Percentiles rank a stretch among this genome's conserved stretches.
phyloP scores from a whole-genome alignment of 2,888 invertebrate species.

The Chymomyza procnemis region DNA sequence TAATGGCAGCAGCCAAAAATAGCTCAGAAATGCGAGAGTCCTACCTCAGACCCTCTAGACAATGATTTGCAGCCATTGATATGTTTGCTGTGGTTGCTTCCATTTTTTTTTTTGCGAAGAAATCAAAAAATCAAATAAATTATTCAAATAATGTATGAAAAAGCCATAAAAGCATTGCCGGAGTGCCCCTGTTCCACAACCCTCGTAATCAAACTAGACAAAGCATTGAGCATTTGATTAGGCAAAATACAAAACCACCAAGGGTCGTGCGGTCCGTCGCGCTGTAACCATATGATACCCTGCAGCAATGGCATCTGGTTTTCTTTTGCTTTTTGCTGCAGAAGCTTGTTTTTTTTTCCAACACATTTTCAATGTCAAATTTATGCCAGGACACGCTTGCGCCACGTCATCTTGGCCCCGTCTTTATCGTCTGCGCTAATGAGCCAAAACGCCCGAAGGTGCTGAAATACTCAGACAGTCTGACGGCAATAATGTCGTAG shows the following conservation, averaged over 20 bases:
- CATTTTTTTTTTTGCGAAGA: constrained; percentile 53
- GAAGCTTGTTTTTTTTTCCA: neutral
- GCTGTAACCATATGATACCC: neutral
- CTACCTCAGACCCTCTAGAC: neutral
- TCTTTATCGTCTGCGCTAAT: constrained; percentile 53
- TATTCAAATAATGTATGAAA: constrained; percentile 55
- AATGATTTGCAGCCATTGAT: neutral
- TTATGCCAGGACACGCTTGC: constrained; percentile 68
- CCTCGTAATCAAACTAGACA: neutral
- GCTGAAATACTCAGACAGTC: constrained; percentile 57
- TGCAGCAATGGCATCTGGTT: constrained; percentile 4
- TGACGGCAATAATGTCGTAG: constrained; percentile 37
- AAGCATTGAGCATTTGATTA: constrained; percentile 33
- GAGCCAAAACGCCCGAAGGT: constrained; percentile 75
- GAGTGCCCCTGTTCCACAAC: neutral
- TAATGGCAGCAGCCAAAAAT: constrained; percentile 51
- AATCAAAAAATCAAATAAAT: constrained; percentile 75
- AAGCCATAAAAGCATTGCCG: neutral
- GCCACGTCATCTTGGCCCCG: neutral
- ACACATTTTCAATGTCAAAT: constrained; percentile 72
- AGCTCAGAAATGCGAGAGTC: neutral
- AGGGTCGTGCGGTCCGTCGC: constrained; percentile 31
- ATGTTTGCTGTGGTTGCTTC: constrained; percentile 62
- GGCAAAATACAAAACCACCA: constrained; percentile 29
- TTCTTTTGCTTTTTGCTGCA: neutral